Evolutionary conservation across 2,888 invertebrate species (phyloP).

Genomic region (Buathra laborator): DNA sequence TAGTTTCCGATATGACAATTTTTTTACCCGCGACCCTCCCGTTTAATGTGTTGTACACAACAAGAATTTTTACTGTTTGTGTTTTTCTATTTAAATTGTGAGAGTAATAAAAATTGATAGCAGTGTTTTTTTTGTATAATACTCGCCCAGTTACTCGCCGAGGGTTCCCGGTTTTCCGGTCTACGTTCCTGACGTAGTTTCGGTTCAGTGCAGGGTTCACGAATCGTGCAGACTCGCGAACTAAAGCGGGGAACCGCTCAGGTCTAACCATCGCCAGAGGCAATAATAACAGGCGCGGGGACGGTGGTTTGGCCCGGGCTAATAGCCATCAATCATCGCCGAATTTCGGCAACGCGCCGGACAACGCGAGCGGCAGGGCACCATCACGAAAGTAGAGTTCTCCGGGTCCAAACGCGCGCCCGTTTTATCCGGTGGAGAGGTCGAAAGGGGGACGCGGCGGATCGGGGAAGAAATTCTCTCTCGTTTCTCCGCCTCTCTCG

Average conservation of each 20-base stretch:
- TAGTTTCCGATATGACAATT: too few relatives aligned
- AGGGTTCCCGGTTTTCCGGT: slow-evolving; percentile 36
- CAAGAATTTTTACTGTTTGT: too few relatives aligned
- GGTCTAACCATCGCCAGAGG: not conserved
- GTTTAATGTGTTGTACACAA: too few relatives aligned
- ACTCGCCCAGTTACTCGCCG: not conserved
- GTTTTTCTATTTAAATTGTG: too few relatives aligned
- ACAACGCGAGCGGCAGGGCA: slow-evolving; percentile 84
- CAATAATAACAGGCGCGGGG: slow-evolving; percentile 36
- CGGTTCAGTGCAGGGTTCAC: not conserved
- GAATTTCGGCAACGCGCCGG: slow-evolving; percentile 85
- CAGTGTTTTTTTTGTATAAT: too few relatives aligned
- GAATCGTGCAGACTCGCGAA: not conserved
- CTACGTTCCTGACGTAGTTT: slow-evolving; percentile 50
- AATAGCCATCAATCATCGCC: slow-evolving; percentile 85
- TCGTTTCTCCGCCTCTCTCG: slow-evolving; percentile 40
- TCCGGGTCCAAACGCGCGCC: slow-evolving; percentile 77
- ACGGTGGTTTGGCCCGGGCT: slow-evolving; percentile 81
- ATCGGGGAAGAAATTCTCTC: slow-evolving; percentile 50
- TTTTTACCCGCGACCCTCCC: too few relatives aligned
- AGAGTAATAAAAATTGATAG: too few relatives aligned
- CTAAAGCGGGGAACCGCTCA: too few relatives aligned
- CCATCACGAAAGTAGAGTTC: slow-evolving; percentile 84
- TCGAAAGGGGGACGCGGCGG: slow-evolving; percentile 54
- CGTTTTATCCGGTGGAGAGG: slow-evolving; percentile 55